phyloP scores from a whole-genome alignment of 2,113 vertebrate species.

The Caracal caracal region DNA sequence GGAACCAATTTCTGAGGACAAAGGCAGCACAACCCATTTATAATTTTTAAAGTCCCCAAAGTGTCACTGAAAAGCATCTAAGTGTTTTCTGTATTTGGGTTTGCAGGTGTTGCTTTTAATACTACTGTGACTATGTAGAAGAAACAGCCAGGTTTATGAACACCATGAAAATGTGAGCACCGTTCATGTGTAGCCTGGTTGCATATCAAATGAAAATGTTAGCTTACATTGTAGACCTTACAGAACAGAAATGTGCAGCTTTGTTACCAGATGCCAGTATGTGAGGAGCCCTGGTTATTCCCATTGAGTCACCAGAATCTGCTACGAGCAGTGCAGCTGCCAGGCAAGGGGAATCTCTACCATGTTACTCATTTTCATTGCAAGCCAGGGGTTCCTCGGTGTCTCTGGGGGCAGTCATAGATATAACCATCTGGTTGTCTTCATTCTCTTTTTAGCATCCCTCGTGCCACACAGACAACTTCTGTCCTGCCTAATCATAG shows the following conservation, averaged over 20 bases:
- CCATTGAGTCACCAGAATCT: background rate
- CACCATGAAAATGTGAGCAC: slow-evolving; percentile 63
- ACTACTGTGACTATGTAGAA: background rate
- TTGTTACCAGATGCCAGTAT: slow-evolving; percentile 51
- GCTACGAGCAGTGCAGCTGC: background rate
- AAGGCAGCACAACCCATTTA: slow-evolving; percentile 47
- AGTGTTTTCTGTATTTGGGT: slow-evolving; percentile 24
- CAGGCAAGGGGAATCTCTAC: background rate
- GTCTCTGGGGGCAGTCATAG: background rate
- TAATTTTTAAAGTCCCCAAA: slow-evolving; percentile 56
- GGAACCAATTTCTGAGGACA: slow-evolving; percentile 19
- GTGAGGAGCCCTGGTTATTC: slow-evolving; percentile 55
- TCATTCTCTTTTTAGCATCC: background rate
- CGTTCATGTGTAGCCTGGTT: slow-evolving; percentile 72
- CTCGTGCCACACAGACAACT: background rate
- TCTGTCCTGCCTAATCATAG: background rate
- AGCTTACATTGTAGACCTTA: slow-evolving; percentile 70
- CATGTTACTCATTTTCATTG: background rate
- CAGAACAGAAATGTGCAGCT: slow-evolving; percentile 53
- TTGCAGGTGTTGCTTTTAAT: background rate
- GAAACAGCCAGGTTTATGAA: slow-evolving; percentile 3
- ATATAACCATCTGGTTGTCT: background rate
- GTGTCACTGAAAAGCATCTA: slow-evolving; percentile 52
- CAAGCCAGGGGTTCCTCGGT: background rate
- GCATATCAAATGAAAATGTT: slow-evolving; percentile 76